A percentile compares a stretch with the other conserved stretches of the same genome.
phyloP scores from a whole-genome alignment of 1,140 invertebrate species.

The Plodia interpunctella region DNA sequence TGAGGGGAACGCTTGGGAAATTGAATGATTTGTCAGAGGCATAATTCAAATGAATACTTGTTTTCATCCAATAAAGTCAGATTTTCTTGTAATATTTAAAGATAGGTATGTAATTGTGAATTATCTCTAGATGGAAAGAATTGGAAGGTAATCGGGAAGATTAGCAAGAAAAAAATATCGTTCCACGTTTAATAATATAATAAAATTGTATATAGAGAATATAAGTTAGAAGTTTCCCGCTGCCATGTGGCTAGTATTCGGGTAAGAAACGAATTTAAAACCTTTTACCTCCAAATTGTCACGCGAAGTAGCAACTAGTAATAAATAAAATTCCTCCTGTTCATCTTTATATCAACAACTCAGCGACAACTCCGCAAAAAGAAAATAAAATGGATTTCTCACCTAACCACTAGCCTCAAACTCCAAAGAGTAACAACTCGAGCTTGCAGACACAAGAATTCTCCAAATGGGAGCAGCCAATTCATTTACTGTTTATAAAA shows the following conservation, averaged over 20 bases:
- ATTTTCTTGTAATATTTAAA: neutral
- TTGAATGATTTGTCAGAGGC: neutral
- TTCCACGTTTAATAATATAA: too few relatives aligned
- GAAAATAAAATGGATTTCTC: constrained; percentile 1
- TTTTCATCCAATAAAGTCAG: neutral
- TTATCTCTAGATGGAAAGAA: too few relatives aligned
- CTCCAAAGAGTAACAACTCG: neutral
- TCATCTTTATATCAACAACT: neutral
- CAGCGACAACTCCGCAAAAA: neutral
- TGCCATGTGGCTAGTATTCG: too few relatives aligned
- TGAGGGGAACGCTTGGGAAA: neutral
- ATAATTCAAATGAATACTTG: neutral
- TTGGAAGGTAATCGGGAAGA: too few relatives aligned
- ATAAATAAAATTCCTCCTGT: neutral
- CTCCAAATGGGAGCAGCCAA: constrained; percentile 14
- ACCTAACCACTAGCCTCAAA: neutral
- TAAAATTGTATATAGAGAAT: too few relatives aligned
- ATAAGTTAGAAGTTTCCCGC: too few relatives aligned
- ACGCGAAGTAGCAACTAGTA: too few relatives aligned
- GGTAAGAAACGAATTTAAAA: too few relatives aligned
- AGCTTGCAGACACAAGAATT: constrained; percentile 9
- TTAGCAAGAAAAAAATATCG: too few relatives aligned
- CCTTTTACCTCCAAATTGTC: too few relatives aligned
- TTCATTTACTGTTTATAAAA: constrained; percentile 11
- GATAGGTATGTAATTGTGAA: neutral